A percentile compares a stretch with the other conserved stretches of the same genome.
Evolutionary conservation across 2,113 vertebrate genomes (phyloP).

Genomic region (Blennius ocellaris): DNA sequence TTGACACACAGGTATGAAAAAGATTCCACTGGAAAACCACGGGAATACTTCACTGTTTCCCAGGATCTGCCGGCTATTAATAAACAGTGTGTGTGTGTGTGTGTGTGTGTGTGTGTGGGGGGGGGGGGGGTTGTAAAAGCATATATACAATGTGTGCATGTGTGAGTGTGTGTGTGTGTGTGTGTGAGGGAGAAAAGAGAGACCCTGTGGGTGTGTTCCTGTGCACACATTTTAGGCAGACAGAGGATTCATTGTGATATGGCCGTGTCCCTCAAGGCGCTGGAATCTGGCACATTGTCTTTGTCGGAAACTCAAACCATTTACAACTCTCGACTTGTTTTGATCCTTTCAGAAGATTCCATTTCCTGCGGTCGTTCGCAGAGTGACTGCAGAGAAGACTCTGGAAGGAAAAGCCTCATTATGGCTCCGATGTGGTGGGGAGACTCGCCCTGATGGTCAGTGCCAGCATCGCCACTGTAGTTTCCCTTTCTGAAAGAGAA

Average conservation of each 20-base stretch:
- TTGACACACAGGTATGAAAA: slow-evolving; percentile 75
- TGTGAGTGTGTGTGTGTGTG: slow-evolving; percentile 4
- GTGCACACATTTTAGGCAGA: slow-evolving; percentile 54
- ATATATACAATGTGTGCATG: slow-evolving; percentile 21
- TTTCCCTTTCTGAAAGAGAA: slow-evolving; percentile 31
- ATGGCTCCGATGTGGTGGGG: slow-evolving; percentile 56
- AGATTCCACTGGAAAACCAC: slow-evolving; percentile 63
- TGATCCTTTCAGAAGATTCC: slow-evolving; percentile 77
- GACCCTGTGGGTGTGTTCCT: slow-evolving; percentile 39
- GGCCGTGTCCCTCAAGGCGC: slow-evolving; percentile 73
- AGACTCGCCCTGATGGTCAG: slow-evolving; percentile 57
- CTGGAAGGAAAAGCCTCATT: slow-evolving; percentile 78
- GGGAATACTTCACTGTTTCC: slow-evolving; percentile 49
- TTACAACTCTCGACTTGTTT: slow-evolving; percentile 81
- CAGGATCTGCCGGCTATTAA: slow-evolving; percentile 58
- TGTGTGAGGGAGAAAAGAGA: slow-evolving; percentile 20
- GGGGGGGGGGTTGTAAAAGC: no score
- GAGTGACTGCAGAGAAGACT: slow-evolving; percentile 63
- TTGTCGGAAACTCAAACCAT: slow-evolving; percentile 76
- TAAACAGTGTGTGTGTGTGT: slow-evolving; percentile 32
- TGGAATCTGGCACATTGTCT: slow-evolving; percentile 82
- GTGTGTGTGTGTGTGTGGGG: neutral
- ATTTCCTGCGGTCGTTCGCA: slow-evolving; percentile 69
- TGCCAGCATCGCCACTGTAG: slow-evolving; percentile 47
- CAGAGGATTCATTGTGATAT: slow-evolving; percentile 78